These are phyloP conservation scores for Neelides folsomi DNA, from an alignment of 2,888 invertebrate genomes.

Conservation along the genomic window DNA sequence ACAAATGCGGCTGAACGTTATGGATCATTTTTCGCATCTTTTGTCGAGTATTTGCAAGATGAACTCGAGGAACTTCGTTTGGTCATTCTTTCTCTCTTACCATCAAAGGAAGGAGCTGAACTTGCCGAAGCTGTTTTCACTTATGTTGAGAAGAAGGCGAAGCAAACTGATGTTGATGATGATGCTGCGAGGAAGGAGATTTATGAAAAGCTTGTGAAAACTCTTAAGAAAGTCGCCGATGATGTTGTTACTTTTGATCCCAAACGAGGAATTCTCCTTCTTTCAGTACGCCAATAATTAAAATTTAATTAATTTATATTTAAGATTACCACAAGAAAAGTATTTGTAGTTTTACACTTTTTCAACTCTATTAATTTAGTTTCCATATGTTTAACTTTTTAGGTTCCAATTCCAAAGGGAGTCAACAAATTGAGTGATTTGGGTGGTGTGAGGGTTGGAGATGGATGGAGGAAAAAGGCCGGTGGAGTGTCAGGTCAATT, in stretches of 20 bases:
- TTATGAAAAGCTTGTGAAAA: slow-evolving; percentile 45
- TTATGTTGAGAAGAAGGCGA: slow-evolving; percentile 54
- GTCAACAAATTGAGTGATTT: no score
- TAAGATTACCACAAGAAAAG: no score
- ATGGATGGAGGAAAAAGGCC: background rate
- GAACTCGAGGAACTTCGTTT: slow-evolving; percentile 38
- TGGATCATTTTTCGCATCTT: slow-evolving; percentile 41
- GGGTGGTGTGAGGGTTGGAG: background rate
- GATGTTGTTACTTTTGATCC: slow-evolving; percentile 32
- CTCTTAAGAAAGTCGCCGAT: slow-evolving; percentile 43
- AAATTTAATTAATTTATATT: no score
- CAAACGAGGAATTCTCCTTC: slow-evolving; percentile 36
- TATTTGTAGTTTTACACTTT: slow-evolving; percentile 4
- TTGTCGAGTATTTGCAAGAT: slow-evolving; percentile 42
- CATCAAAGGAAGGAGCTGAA: slow-evolving; percentile 48
- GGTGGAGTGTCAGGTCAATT: background rate
- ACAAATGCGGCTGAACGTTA: slow-evolving; percentile 42
- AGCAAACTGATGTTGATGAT: slow-evolving; percentile 49
- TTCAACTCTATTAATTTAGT: no score
- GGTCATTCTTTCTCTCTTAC: slow-evolving; percentile 43
- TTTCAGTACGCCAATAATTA: slow-evolving; percentile 34
- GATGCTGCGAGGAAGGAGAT: slow-evolving; percentile 50
- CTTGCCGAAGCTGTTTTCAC: slow-evolving; percentile 47
- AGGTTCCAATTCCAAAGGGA: no score
- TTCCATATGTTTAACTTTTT: no score